Evolutionary conservation across 1,140 invertebrate species (phyloP), one percentile per base, ranked within the genome.

Genomic region (Trigoniulus corallinus): DNA sequence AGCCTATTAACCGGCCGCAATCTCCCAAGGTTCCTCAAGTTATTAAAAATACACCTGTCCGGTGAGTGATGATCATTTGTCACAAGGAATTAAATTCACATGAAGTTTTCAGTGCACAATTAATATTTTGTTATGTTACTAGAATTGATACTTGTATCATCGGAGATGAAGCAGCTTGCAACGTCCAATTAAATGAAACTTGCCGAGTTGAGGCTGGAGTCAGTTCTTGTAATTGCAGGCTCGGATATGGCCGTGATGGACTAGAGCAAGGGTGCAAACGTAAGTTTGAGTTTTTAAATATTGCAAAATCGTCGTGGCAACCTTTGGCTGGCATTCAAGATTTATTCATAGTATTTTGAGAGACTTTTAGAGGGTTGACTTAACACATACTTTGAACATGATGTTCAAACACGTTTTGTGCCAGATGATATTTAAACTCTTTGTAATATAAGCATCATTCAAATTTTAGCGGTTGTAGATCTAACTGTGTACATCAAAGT

Each of bases 61-160:
- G 15, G 7, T 34, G 29, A 7, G 7, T 34, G 7, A 34, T 7
- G 7, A 34, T 34, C 15, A n/a, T n/a, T n/a, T n/a, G n/a, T n/a
- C n/a, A n/a, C n/a, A n/a, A n/a, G n/a, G n/a, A n/a, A n/a, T n/a
- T n/a, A n/a, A n/a, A n/a, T n/a, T n/a, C n/a, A n/a, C n/a, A n/a
- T n/a, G n/a, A n/a, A n/a, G n/a, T n/a, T n/a, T n/a, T n/a, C n/a
- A n/a, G n/a, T n/a, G n/a, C n/a, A n/a, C n/a, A n/a, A 7, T 34
- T 15, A 34, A 34, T 34, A 34, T 34, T 34, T 34, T 34, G 15
- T 7, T 7, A 34, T 34, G 15, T 7, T 34, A n/a, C 15, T 45
- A 63, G 88, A 57, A 93, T 94, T 50, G 88, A 94, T 63, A 93
- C 88, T 10, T 94, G 88, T 59, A 92, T 92, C 23, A 87, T 92